These are phyloP conservation scores for Xylota segnis DNA, from an alignment of 2,888 invertebrate species.

Conservation along the genomic window DNA sequence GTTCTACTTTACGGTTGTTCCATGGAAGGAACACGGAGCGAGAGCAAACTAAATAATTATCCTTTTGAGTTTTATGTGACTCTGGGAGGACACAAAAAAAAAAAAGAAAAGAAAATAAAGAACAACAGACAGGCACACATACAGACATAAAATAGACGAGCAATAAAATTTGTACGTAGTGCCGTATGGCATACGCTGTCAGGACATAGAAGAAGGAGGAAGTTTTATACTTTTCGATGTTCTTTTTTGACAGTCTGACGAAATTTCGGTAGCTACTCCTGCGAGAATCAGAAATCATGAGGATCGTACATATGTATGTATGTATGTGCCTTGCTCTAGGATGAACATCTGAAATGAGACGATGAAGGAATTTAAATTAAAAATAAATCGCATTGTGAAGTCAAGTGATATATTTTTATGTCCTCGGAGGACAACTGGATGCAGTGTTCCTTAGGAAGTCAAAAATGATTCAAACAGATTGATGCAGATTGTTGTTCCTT, in stretches of 20 bases:
- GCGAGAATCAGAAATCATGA: constrained; percentile 8
- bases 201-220: constrained; percentile 5
- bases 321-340: constrained; percentile 1
- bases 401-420: constrained; percentile 66
- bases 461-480: background rate
- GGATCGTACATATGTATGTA: constrained; percentile 4
- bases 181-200: background rate
- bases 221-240: constrained; percentile 27
- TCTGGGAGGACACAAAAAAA: background rate
- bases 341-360: constrained; percentile 36
- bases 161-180: constrained; percentile 44
- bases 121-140: background rate
- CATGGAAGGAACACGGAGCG: background rate
- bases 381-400: constrained; percentile 66
- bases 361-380: constrained; percentile 68
- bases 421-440: constrained; percentile 18
- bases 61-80: constrained; percentile 42
- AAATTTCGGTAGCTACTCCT: constrained; percentile 21
- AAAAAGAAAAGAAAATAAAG: constrained; percentile 12
- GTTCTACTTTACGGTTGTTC: constrained; percentile 1
- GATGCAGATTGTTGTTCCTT: constrained; percentile 2
- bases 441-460: background rate
- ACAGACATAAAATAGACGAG: constrained; percentile 8
- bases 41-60: constrained; percentile 65
- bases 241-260: constrained; percentile 27